Evolutionary conservation across 2,113 vertebrate species (phyloP).

Genomic region (Menura novaehollandiae): DNA sequence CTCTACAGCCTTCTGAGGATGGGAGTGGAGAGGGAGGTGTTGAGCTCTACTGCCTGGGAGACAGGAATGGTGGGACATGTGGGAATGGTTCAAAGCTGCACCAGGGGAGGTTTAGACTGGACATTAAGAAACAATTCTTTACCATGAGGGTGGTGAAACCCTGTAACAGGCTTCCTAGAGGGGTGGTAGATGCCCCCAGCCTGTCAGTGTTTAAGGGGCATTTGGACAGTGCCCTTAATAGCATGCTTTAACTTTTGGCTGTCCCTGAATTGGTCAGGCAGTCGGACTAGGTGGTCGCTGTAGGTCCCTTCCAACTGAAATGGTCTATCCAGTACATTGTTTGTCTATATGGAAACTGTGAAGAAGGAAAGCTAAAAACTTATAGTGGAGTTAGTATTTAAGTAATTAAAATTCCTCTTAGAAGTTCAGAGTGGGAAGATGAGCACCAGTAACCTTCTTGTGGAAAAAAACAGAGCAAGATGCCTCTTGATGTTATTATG

Average conservation of each 20-base stretch:
- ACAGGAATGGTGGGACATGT: not conserved
- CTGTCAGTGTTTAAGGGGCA: not conserved
- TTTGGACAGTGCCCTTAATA: not conserved
- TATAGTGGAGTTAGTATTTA: not conserved
- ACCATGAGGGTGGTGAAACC: not conserved
- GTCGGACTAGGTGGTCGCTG: not conserved
- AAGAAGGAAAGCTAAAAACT: not conserved
- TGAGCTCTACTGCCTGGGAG: not conserved
- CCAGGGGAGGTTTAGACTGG: not conserved
- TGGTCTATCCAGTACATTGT: not conserved
- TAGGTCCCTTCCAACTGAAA: not conserved
- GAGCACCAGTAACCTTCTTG: not conserved
- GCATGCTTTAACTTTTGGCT: not conserved
- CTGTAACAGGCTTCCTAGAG: not conserved
- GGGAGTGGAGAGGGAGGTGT: not conserved
- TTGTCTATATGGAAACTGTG: not conserved
- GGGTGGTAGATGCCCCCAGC: accelerated
- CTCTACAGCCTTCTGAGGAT: not conserved
- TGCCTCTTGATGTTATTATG: not conserved
- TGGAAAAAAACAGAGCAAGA: not conserved
- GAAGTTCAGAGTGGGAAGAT: not conserved
- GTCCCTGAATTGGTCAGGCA: not conserved
- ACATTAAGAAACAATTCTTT: not conserved
- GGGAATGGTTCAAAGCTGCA: not conserved
- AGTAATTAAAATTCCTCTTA: not conserved